Evolutionary conservation across 1,140 invertebrate species (phyloP).

Genomic region (Centruroides vittatus): DNA sequence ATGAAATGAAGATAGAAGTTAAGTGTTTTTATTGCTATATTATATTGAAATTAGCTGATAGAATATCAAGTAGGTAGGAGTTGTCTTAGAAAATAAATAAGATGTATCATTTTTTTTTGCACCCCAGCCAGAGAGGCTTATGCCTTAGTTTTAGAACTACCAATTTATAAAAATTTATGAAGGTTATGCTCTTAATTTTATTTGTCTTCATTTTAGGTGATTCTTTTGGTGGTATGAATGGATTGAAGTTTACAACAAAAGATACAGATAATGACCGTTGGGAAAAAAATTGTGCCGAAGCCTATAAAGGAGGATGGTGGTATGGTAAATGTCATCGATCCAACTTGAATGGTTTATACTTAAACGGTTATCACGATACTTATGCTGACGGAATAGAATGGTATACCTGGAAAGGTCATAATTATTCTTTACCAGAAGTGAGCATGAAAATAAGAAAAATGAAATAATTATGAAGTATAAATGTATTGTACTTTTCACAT

Average conservation of each 20-base stretch:
- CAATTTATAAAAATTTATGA: too few species aligned
- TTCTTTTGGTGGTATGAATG: slow-evolving; percentile 15
- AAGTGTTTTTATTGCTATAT: too few species aligned
- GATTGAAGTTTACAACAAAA: slow-evolving; percentile 46
- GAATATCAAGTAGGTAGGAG: too few species aligned
- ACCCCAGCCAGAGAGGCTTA: too few species aligned
- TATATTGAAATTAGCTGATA: too few species aligned
- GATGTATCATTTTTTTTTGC: too few species aligned
- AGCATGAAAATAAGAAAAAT: too few species aligned
- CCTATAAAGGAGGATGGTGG: slow-evolving; percentile 37
- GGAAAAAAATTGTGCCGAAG: slow-evolving; percentile 48
- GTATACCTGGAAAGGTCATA: slow-evolving; percentile 15
- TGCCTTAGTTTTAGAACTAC: too few species aligned
- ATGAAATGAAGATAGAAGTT: too few species aligned
- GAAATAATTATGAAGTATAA: too few species aligned
- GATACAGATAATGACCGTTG: slow-evolving; percentile 55
- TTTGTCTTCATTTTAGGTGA: slow-evolving; percentile 8
- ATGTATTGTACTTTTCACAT: too few species aligned
- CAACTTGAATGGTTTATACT: slow-evolving; percentile 79
- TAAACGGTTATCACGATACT: slow-evolving; percentile 65
- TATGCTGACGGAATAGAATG: slow-evolving; percentile 19
- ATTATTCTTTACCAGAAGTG: slow-evolving; percentile 11
- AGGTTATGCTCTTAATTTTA: background rate
- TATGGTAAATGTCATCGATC: slow-evolving; percentile 71
- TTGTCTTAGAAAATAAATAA: too few species aligned